Percentiles rank a stretch among this genome's conserved stretches.
Evolutionary conservation across 2,888 invertebrate genomes (phyloP).

Genomic region (Morpho helenor): DNA sequence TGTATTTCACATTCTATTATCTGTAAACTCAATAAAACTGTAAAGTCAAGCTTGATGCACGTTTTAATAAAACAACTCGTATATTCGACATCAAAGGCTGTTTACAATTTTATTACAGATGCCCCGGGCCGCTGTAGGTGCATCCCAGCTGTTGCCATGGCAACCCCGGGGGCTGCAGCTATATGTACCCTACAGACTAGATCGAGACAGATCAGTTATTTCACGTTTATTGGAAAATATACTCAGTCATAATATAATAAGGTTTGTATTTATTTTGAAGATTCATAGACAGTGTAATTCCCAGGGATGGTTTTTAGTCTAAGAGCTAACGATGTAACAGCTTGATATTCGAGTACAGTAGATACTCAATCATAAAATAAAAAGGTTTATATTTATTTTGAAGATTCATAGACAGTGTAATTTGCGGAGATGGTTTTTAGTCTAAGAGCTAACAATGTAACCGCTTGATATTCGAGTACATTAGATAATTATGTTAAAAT

Average conservation of each 20-base stretch:
- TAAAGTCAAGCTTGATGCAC: slow-evolving; percentile 4
- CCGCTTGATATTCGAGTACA: background rate
- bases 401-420: background rate
- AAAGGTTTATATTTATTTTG: slow-evolving; percentile 2
- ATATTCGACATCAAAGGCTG: slow-evolving; percentile 21
- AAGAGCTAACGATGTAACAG: background rate
- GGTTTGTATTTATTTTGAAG: background rate
- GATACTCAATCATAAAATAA: background rate
- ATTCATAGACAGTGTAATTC: background rate
- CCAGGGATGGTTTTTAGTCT: slow-evolving; percentile 2
- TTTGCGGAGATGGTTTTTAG: slow-evolving; percentile 2
- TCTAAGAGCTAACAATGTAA: background rate
- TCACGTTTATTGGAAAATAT: background rate
- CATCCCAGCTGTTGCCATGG: slow-evolving; percentile 34
- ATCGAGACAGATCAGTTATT: slow-evolving; percentile 9
- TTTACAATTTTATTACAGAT: slow-evolving; percentile 28
- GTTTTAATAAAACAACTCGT: slow-evolving; percentile 19
- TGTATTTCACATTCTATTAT: background rate
- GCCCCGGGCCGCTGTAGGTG: slow-evolving; percentile 23
- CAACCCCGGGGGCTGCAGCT: slow-evolving; percentile 28
- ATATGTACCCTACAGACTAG: slow-evolving; percentile 20
- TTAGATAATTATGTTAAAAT: too few species aligned
- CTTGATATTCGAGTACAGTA: background rate
- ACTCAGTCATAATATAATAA: background rate
- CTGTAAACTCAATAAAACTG: slow-evolving; percentile 9